Evolutionary conservation across 2,797 vertebrate genomes (phyloP).

Genomic region (Alauda arvensis): DNA sequence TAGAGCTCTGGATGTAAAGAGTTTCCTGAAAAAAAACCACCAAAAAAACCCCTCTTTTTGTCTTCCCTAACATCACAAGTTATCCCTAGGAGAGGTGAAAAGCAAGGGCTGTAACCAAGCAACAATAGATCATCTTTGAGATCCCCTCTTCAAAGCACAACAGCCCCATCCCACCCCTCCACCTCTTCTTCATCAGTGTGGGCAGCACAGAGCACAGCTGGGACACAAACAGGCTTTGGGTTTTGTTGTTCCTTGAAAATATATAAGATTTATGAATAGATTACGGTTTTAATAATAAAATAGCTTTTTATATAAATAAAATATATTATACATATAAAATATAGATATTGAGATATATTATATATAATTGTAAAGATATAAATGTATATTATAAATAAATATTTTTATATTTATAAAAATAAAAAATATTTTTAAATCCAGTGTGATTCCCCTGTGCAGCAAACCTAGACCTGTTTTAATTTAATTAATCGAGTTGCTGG

Average conservation of each 20-base stretch:
- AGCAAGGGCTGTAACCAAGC: conserved; percentile 38
- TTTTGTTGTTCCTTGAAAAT: not conserved
- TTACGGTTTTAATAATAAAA: too few species aligned
- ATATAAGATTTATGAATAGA: not conserved
- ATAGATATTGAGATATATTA: too few species aligned
- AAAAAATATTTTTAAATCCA: too few species aligned
- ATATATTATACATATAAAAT: too few species aligned
- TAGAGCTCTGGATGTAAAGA: not conserved
- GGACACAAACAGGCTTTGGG: not conserved
- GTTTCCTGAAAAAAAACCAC: not conserved
- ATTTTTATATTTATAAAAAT: too few species aligned
- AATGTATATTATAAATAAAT: too few species aligned
- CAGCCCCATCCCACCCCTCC: not conserved
- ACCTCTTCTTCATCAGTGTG: fast-evolving
- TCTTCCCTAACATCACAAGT: not conserved
- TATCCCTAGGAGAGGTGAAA: not conserved
- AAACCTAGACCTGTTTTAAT: not conserved
- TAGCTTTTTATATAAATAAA: too few species aligned
- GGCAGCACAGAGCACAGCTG: not conserved
- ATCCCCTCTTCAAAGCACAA: not conserved
- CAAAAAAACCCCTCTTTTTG: not conserved
- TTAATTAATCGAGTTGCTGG: not conserved
- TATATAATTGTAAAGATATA: too few species aligned
- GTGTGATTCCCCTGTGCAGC: not conserved
- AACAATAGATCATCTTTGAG: conserved; percentile 1